Evolutionary conservation across 2,888 invertebrate genomes (phyloP).

Genomic region (Stenichneumon culpator): DNA sequence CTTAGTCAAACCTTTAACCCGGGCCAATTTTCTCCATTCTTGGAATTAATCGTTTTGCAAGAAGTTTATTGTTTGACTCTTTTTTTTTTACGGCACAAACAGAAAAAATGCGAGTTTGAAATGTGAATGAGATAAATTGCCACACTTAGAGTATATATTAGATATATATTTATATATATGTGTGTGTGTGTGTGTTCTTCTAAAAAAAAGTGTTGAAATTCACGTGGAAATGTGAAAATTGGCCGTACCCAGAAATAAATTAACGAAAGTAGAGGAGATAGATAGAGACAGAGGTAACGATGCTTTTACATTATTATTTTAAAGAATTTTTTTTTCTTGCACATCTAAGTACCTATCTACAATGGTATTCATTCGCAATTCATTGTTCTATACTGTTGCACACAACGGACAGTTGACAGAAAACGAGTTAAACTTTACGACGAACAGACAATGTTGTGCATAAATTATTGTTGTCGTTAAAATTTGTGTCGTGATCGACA

Average conservation of each 20-base stretch:
- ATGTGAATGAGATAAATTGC: constrained; percentile 17
- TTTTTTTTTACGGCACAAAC: background rate
- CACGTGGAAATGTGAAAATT: constrained; percentile 63
- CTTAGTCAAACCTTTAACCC: constrained; percentile 51
- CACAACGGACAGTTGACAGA: background rate
- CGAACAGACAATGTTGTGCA: constrained; percentile 9
- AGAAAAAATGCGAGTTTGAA: background rate
- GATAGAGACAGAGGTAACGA: constrained; percentile 46
- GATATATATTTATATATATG: background rate
- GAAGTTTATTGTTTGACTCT: background rate
- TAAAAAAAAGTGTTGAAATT: constrained; percentile 23
- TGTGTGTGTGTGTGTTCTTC: background rate
- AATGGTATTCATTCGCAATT: constrained; percentile 53
- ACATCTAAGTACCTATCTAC: constrained; percentile 59
- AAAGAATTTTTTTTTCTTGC: constrained; percentile 20
- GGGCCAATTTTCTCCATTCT: constrained; percentile 60
- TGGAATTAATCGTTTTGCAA: background rate
- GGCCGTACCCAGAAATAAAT: constrained; percentile 56
- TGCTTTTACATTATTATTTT: constrained; percentile 37
- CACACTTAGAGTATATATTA: constrained; percentile 4
- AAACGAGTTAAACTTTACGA: constrained; percentile 11
- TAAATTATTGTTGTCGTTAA: background rate
- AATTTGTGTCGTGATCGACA: constrained; percentile 6
- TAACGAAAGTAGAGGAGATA: constrained; percentile 48
- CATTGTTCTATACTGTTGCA: constrained; percentile 54